Evolutionary conservation across 2,888 invertebrate species (phyloP).

Genomic region (Chymomyza fuscimana): DNA sequence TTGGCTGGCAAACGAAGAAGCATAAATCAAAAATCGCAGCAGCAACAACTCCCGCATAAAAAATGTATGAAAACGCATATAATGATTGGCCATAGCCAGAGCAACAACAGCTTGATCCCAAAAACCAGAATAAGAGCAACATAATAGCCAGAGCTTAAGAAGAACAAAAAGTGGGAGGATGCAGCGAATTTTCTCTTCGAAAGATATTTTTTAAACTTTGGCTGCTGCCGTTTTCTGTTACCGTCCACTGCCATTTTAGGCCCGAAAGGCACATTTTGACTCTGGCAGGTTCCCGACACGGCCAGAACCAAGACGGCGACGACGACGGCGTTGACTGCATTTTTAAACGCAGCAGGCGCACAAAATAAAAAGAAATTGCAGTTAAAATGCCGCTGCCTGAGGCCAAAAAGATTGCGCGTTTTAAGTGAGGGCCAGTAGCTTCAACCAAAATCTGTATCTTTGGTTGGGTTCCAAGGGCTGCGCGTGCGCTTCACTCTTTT

Average conservation of each 20-base stretch:
- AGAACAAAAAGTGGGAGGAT: conserved; percentile 78
- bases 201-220: conserved; percentile 47
- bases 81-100: conserved; percentile 61
- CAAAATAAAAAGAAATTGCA: conserved; percentile 74
- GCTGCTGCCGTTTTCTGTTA: conserved; percentile 33
- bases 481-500: conserved; percentile 38
- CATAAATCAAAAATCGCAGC: conserved; percentile 26
- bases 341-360: conserved; percentile 68
- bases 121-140: conserved; percentile 44
- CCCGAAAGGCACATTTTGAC: conserved; percentile 67
- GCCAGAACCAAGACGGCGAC: conserved; percentile 35
- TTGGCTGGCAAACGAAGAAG: conserved; percentile 32
- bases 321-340: conserved; percentile 67
- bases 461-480: conserved; percentile 36
- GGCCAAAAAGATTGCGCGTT: conserved; percentile 22
- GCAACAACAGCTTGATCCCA: conserved; percentile 42
- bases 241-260: conserved; percentile 70
- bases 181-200: conserved; percentile 73
- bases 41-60: conserved; percentile 70
- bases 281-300: conserved; percentile 65
- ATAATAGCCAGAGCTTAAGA: conserved; percentile 45
- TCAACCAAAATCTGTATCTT: conserved; percentile 15
- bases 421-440: conserved; percentile 10
- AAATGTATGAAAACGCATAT: conserved; percentile 68
- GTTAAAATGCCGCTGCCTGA: conserved; percentile 32